Base-by-base conservation (phyloP, 2,797 vertebrate species). In the Brachyrhaphis roseni region DNA sequence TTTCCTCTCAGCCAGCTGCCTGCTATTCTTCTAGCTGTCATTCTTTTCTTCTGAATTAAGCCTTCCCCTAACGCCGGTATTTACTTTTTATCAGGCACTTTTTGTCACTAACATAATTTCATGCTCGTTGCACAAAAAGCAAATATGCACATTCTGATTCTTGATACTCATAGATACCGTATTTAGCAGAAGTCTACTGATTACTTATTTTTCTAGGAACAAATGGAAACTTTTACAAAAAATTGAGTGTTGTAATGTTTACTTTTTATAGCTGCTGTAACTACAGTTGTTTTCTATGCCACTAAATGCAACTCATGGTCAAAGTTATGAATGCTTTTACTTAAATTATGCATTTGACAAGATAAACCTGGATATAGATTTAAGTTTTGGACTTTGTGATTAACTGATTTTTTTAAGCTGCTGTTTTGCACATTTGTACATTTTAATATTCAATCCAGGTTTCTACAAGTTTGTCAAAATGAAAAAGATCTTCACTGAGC, bases 81-180 rank as follows among this genome's bases (percentile, higher is more conserved):
- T 92, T 87, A 86, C 5, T 87, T 91, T 85, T 89, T 88, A 88
- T 90, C 88, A 90, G 88, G 70, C 87, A 1, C 41, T 76, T 84
- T 89, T 89, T 92, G 91, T 91, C 83, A 47, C 28, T 39, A 53
- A 83, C 85, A 87, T 72, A 88, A 82, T 72, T 78, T 72, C 82
- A 10, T 31, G 18, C 86, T 90, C 71, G 81, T 90, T 87, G 83
- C 77, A 79, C 77, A 84, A 64, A 64, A 64, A 45, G 73, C 79
- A 45, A 75, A 78, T 82, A 82, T 45, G 77, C 41, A n/a, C 8
- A 43, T 43, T 71, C 23, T 45, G 68, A 15, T 39, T 74, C 55
- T 71, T 83, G 36, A 70, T 68, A 77, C 26, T 80, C 10, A 41
- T 47, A 71, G 75, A 85, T 72, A 5, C 70, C 6, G 68, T n/a